Base-by-base conservation (phyloP, 92 coral and sea anemone genomes). In the Siderastrea radians region DNA sequence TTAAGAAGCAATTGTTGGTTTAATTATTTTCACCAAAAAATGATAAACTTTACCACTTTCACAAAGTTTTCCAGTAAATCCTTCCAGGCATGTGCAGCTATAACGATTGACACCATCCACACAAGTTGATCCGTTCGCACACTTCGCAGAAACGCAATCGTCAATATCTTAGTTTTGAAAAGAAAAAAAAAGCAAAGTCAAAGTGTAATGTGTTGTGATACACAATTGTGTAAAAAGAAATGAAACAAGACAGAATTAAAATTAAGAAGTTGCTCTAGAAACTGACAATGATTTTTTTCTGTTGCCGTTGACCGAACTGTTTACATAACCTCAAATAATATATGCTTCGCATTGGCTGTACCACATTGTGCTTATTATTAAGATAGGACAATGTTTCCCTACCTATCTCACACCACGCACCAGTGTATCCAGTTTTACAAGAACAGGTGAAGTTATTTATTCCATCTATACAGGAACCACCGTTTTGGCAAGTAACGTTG, bases 71-170 rank as follows among this genome's bases (percentile, higher is more conserved):
- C 92, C 94, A 67, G 88, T 91, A 72, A 87, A 51, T 17, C 87
- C 86, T 45, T 75, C 68, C 17, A 75, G 70, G 50, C 94, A 91
- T 5, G 52, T 55, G 67, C 94, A 91, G 53, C 86, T 59, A 54
- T 75, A 91, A n/a, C 68, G 74, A 68, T 84, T 91, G 64, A 81
- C 86, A 7, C 91, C 89, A 68, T 91, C 92, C 50, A 67, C 63
- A 87, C 91, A 91, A 6, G 84, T 76, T 58, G 94, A 79, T 5
- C 82, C 77, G 60, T 70, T 87, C 1, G 78, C 89, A 68, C 94
- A 91, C 57, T 46, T 57, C 49, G 65, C 19, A 7, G 78, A 68
- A 69, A 65, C 69, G 53, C 94, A 91, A 17, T 87, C 89, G 64
- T 91, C 85, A 53, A 91, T 82, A 77, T 91, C 94, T 91, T 47